These are phyloP conservation scores for Lycocerus yunnanus DNA, from an alignment of 2,888 invertebrate species.

Conservation along the genomic window DNA sequence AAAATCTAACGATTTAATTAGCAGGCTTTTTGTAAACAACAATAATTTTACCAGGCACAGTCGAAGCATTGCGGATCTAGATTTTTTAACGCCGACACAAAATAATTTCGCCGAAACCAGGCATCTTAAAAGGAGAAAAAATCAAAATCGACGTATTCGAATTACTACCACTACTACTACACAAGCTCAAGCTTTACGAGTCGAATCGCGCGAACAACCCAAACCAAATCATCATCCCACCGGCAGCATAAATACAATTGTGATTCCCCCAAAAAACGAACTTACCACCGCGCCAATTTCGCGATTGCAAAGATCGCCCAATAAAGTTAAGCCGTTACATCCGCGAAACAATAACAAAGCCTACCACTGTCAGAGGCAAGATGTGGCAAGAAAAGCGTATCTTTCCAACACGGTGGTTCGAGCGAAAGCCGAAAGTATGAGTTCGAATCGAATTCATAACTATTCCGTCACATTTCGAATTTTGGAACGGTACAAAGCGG, in stretches of 20 bases:
- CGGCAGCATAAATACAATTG: slow-evolving; percentile 29
- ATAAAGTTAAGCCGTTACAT: slow-evolving; percentile 25
- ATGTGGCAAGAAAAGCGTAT: slow-evolving; percentile 68
- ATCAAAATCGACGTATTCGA: slow-evolving; percentile 13
- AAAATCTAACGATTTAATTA: slow-evolving; percentile 38
- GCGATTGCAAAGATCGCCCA: slow-evolving; percentile 39
- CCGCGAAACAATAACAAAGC: slow-evolving; percentile 30
- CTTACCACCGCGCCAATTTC: slow-evolving; percentile 26
- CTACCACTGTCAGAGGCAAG: slow-evolving; percentile 64
- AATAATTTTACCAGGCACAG: slow-evolving; percentile 14
- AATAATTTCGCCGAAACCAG: slow-evolving; percentile 27
- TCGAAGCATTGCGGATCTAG: slow-evolving; percentile 16
- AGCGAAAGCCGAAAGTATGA: slow-evolving; percentile 68
- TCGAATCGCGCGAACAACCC: slow-evolving; percentile 23
- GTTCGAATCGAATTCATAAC: slow-evolving; percentile 61
- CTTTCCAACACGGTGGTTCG: slow-evolving; percentile 69
- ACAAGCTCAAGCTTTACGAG: slow-evolving; percentile 31
- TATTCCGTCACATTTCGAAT: slow-evolving; percentile 72
- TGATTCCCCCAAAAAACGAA: slow-evolving; percentile 22
- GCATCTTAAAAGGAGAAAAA: slow-evolving; percentile 22
- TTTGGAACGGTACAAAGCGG: slow-evolving; percentile 65
- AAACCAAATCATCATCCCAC: slow-evolving; percentile 13
- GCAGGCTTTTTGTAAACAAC: slow-evolving; percentile 32
- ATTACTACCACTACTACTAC: no score
- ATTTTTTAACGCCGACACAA: slow-evolving; percentile 17